Base-by-base conservation (phyloP, 1,140 invertebrate genomes). In the Brachionus calyciflorus region DNA sequence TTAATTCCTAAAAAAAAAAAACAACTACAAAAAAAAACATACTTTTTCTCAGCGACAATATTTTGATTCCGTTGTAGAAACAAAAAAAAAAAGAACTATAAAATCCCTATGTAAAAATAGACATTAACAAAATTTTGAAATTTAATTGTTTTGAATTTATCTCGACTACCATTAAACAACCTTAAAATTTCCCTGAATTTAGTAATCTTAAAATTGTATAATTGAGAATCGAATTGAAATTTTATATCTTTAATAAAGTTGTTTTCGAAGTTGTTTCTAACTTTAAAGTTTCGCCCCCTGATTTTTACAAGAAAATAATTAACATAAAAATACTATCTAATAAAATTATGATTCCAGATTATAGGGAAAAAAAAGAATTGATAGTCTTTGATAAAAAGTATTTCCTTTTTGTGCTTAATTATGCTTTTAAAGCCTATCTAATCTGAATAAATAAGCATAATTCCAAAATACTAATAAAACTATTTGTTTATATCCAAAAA, bases 361-460 rank as follows among this genome's bases (percentile, higher is more conserved):
- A 33, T 17, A 60, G 37, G 37, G 33, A 60, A 17, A 26, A 10
- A 60, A 37, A 37, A 9, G 33, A 37, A 37, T 37, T 37, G 55
- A 60, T 60, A 60, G 55, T 60, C 55, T 60, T 37, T 55, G 26
- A 55, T 28, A 55, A 55, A 55, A 55, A 14, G 28, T 55, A 28
- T 55, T 55, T 55, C 24, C 53, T 60, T 28, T 37, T 60, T 37
- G 37, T 60, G 55, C 30, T 60, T n/a, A 9, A 37, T 37, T 37
- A 37, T 60, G 28, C 55, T 60, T 60, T 60, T 30, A n/a, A 60
- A 60, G 55, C 37, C 30, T 60, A 60, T 37, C 12, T 60, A 44
- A 65, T 19, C 44, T 46, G 60, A 65, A 65, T 65, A 65, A 65
- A 65, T 65, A 65, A 65, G 40, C 60, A 65, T 65, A 65, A 65